Evolutionary conservation across 2,113 vertebrate genomes (phyloP).

Genomic region (Halcyon senegalensis): DNA sequence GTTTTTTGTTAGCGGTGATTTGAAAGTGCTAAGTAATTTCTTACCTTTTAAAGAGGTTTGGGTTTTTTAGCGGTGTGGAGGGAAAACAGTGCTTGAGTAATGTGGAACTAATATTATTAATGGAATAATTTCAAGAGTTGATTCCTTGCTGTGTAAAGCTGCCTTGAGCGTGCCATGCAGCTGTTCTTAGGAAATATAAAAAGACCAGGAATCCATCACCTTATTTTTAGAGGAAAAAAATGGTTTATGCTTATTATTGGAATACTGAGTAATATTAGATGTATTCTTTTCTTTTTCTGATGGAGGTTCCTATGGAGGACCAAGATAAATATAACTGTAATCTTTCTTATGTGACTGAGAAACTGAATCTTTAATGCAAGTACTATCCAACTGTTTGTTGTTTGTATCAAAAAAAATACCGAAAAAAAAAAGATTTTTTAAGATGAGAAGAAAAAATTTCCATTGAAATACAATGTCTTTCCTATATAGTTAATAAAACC

Average conservation of each 20-base stretch:
- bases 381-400: neutral
- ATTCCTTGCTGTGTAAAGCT: neutral
- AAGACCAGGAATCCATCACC: neutral
- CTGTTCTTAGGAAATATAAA: neutral
- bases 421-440: neutral
- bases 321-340: neutral
- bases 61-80: neutral
- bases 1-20: neutral
- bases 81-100: neutral
- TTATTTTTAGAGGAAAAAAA: neutral
- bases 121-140: neutral
- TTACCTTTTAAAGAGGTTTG: neutral
- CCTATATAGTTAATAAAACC: neutral
- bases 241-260: neutral
- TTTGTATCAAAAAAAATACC: neutral
- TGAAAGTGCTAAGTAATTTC: neutral
- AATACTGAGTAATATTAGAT: neutral
- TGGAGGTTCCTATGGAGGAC: neutral
- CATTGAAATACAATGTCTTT: neutral
- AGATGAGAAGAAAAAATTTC: accelerated
- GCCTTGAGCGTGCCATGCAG: neutral
- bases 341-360: neutral
- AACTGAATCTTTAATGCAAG: neutral
- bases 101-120: neutral
- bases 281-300: neutral